Evolutionary conservation across 2,797 vertebrate species (phyloP).

Genomic region (Anas flavirostris): DNA sequence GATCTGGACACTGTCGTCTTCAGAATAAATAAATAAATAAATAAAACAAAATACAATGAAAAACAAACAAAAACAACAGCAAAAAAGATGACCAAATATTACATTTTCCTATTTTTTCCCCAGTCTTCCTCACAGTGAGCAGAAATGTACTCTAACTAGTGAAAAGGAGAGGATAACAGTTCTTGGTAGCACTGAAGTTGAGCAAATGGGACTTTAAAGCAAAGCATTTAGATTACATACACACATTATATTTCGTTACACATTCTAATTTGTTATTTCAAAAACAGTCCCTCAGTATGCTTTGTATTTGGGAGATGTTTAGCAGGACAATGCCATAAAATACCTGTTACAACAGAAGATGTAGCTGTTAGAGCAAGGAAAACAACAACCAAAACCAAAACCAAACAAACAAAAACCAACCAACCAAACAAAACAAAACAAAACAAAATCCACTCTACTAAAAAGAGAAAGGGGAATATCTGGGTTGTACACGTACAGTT

Average conservation of each 20-base stretch:
- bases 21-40: too few species aligned
- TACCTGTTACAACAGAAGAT: background rate
- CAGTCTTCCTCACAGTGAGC: background rate
- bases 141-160: fast-evolving
- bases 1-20: background rate
- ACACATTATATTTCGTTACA: too few species aligned
- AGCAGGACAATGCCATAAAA: conserved; percentile 9
- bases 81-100: background rate
- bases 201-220: background rate
- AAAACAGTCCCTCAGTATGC: background rate
- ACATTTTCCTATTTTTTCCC: background rate
- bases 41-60: too few species aligned
- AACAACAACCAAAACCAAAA: background rate
- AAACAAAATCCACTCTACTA: background rate
- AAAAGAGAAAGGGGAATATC: background rate
- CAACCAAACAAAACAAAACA: background rate
- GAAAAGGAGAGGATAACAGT: background rate
- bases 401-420: background rate
- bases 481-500: background rate
- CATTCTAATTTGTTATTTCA: background rate
- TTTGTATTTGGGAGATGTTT: background rate
- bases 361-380: background rate
- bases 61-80: background rate
- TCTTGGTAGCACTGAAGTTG: background rate
- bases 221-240: background rate